Conservation (phyloP, 30 jellyfish, hydroid and myxozoan genomes). For the Aurelia sp. region DNA sequence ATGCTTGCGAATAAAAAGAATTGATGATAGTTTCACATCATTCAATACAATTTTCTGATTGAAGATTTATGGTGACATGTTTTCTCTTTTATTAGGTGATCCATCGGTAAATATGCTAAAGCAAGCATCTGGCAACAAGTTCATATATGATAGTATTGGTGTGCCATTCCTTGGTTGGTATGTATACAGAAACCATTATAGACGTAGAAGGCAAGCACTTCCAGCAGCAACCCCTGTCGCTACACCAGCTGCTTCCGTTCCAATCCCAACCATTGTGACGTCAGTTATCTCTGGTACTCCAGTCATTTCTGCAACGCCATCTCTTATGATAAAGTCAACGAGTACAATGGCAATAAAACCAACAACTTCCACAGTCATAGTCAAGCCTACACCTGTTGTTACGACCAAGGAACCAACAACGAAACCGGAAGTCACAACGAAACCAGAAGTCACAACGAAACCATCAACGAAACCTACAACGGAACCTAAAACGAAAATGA, state of each 20-base stretch:
- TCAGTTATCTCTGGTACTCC: conserved; percentile 78
- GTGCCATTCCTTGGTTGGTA: conserved; percentile 89
- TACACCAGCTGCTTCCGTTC: conserved; percentile 61
- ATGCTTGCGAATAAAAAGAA: too few relatives aligned
- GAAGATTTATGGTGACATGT: background rate
- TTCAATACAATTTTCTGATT: too few relatives aligned
- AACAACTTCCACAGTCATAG: conserved; percentile 9
- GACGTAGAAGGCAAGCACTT: conserved; percentile 58
- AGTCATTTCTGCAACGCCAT: conserved; percentile 69
- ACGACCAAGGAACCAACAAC: conserved; percentile 43
- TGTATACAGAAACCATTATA: conserved; percentile 46
- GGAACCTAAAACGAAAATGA: background rate
- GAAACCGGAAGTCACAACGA: conserved; percentile 13
- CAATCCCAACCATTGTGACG: conserved; percentile 51
- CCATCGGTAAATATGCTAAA: conserved; percentile 48
- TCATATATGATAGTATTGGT: conserved; percentile 50
- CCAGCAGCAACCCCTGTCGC: conserved; percentile 74
- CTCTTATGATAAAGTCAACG: conserved; percentile 56
- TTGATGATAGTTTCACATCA: too few relatives aligned
- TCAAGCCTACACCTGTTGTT: conserved; percentile 73
- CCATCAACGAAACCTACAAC: conserved; percentile 13
- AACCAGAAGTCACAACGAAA: conserved; percentile 29
- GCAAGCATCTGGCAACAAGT: conserved; percentile 66
- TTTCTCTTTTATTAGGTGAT: conserved; percentile 62
- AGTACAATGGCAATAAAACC: conserved; percentile 39